Percentiles rank a stretch among this genome's conserved stretches.
Conservation (phyloP, 2,797 vertebrate genomes). For the Atherinosoma microstoma region DNA sequence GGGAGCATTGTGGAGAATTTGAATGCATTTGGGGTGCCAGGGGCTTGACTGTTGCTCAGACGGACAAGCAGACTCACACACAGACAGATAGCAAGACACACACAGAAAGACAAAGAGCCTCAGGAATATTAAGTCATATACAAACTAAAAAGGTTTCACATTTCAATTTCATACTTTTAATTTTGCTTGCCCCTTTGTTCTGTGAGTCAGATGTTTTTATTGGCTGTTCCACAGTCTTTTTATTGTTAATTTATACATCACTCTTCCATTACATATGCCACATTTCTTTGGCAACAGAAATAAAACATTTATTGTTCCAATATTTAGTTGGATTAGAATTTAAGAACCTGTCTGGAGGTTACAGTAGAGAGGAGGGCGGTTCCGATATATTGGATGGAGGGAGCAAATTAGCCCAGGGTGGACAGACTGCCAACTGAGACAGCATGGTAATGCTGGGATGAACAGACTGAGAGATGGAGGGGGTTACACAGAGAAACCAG, state of each 20-base stretch:
- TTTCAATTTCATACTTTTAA: slow-evolving; percentile 22
- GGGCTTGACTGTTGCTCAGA: slow-evolving; percentile 57
- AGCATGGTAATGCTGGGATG: slow-evolving; percentile 79
- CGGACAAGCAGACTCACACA: slow-evolving; percentile 48
- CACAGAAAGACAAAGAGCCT: slow-evolving; percentile 28
- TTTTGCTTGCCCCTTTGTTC: slow-evolving; percentile 30
- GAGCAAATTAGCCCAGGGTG: slow-evolving; percentile 73
- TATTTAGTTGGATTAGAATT: slow-evolving; percentile 52
- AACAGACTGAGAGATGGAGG: slow-evolving; percentile 77
- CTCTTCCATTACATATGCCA: slow-evolving; percentile 42
- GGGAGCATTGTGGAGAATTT: slow-evolving; percentile 63
- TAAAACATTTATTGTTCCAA: slow-evolving; percentile 47
- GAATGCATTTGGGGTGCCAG: slow-evolving; percentile 59
- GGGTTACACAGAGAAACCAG: slow-evolving; percentile 64
- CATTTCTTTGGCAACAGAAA: slow-evolving; percentile 42
- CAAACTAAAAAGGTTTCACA: slow-evolving; percentile 17
- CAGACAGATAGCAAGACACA: slow-evolving; percentile 39
- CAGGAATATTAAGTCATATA: slow-evolving; percentile 28
- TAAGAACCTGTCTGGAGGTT: slow-evolving; percentile 52
- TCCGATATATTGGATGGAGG: slow-evolving; percentile 63
- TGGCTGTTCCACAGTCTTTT: slow-evolving; percentile 21
- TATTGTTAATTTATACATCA: slow-evolving; percentile 39
- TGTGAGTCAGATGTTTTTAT: slow-evolving; percentile 36
- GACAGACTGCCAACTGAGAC: slow-evolving; percentile 77
- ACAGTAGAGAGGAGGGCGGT: slow-evolving; percentile 45